Base-by-base conservation (phyloP, 2,113 vertebrate genomes). In the Myiopsitta monachus region DNA sequence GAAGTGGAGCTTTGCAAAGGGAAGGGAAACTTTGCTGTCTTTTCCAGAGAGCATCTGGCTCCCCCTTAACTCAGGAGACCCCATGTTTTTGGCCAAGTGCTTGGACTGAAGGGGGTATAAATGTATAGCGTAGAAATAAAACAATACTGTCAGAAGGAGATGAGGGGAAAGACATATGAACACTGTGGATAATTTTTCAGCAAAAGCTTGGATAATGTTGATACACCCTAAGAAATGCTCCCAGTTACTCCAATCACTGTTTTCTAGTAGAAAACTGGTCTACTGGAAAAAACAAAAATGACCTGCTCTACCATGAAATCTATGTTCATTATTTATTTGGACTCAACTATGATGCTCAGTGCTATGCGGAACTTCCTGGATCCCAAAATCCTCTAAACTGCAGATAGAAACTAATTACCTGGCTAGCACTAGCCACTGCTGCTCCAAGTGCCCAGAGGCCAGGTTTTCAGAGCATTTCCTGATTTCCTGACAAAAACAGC, bases 291-390 rank as follows among this genome's bases (percentile, higher is more conserved):
- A 90, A 7, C 14, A 36, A 51, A 57, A 26, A 1, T 31, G 16
- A 64, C 36, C 61, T 70, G 24, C 30, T 78, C 14, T 75, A 36
- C 57, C 23, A 36, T 72, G 47, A 83, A 90, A 75, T 72, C 41
- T 46, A 47, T n/a, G 62, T 62, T 94, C 49, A 18, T 63, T 94
- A 39, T 79, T 88, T 87, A 31, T 81, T 96, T 92, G 73, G 80
- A 61, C 24, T 70, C 85, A 59, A 3, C 33, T 0, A 1, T 23
- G 36, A 72, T 68, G 47, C 28, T 87, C 62, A 82, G 73, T 27
- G 8, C 62, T 54, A 30, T 10, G 9, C 26, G 85, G 86, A 95
- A 73, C 14, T 84, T 73, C 14, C 38, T 52, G 44, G 31, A 57
- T 61, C 51, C 26, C 41, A 43, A 69, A 47, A 41, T 84, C 41